Percentiles rank a stretch among this genome's conserved stretches.
phyloP scores from a whole-genome alignment of 2,113 vertebrate genomes.

The Stegostoma tigrinum region DNA sequence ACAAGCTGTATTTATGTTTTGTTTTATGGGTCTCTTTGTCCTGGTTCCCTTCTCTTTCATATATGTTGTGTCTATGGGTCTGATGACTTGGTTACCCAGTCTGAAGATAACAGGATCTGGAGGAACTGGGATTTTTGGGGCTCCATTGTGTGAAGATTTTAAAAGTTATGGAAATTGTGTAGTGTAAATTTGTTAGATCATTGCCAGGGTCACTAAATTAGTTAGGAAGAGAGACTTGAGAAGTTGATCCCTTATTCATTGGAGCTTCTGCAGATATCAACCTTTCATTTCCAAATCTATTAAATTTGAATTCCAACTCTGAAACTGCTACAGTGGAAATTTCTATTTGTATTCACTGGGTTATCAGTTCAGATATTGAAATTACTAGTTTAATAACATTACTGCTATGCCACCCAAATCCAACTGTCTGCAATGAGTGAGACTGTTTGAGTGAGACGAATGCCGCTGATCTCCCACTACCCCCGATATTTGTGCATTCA shows the following conservation, averaged over 20 bases:
- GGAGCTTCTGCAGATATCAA: neutral
- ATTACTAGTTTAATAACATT: neutral
- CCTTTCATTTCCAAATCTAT: neutral
- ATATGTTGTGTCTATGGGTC: neutral
- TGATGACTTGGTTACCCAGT: neutral
- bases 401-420: neutral
- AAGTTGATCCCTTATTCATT: neutral
- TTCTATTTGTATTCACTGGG: neutral
- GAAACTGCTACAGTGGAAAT: neutral
- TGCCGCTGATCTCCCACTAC: neutral
- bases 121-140: neutral
- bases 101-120: neutral
- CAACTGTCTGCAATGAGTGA: neutral
- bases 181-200: neutral
- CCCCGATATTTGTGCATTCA: neutral
- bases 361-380: neutral
- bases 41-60: neutral
- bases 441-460: too few species aligned
- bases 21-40: neutral
- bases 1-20: neutral
- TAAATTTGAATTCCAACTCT: neutral
- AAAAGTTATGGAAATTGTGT: neutral
- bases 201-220: neutral
- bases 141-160: neutral
- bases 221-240: neutral